Evolutionary conservation across 2,797 vertebrate genomes (phyloP).

Genomic region (Tarsius wallacei): DNA sequence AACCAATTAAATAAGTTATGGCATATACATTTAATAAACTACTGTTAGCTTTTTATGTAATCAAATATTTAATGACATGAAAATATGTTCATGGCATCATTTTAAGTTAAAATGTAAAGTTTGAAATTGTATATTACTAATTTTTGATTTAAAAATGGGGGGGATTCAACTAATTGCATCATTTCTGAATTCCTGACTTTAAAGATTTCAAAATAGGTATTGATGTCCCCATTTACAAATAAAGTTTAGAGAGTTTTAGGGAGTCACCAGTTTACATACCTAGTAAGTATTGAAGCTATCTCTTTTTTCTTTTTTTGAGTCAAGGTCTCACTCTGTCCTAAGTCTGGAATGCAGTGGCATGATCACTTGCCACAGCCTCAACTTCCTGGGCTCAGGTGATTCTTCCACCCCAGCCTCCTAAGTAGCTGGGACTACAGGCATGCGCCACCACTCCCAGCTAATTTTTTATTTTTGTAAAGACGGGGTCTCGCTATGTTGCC

Average conservation of each 20-base stretch:
- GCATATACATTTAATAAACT: neutral
- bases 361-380: too few relatives aligned
- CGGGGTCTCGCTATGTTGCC: too few relatives aligned
- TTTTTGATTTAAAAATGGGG: neutral
- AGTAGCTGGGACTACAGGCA: too few relatives aligned
- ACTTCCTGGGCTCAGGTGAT: too few relatives aligned
- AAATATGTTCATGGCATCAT: neutral
- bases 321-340: too few relatives aligned
- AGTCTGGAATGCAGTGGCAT: too few relatives aligned
- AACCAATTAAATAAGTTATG: neutral
- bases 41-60: neutral
- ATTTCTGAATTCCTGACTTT: neutral
- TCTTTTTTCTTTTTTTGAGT: too few relatives aligned
- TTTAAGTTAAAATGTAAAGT: neutral
- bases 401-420: too few relatives aligned
- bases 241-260: neutral
- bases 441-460: too few relatives aligned
- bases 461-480: too few relatives aligned
- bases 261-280: neutral
- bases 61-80: constrained; percentile 18
- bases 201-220: constrained; percentile 2
- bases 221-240: neutral
- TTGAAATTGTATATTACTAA: neutral
- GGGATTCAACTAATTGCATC: neutral
- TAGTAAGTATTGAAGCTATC: neutral